These are phyloP conservation scores for Gymnobelideus leadbeateri DNA, from an alignment of 2,113 vertebrate genomes.

Conservation along the genomic window DNA sequence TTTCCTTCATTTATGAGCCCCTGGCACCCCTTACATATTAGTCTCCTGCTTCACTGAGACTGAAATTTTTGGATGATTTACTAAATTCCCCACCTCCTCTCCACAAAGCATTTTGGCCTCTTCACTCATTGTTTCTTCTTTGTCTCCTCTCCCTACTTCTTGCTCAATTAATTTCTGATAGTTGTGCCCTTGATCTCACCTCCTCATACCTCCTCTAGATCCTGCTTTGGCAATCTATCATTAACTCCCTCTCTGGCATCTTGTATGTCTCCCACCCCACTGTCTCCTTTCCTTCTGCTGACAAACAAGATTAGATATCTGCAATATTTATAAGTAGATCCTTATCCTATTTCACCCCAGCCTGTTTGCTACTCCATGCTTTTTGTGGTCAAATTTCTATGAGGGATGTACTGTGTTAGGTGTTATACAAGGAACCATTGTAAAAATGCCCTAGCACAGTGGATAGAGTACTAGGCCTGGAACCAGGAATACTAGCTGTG, in stretches of 20 bases:
- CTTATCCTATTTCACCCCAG: not conserved
- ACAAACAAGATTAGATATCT: not conserved
- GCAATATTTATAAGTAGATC: not conserved
- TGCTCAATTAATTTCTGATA: not conserved
- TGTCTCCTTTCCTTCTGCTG: not conserved
- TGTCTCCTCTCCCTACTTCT: not conserved
- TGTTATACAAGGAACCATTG: not conserved
- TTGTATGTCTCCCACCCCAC: not conserved
- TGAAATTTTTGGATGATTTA: not conserved
- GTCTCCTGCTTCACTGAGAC: not conserved
- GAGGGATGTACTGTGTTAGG: not conserved
- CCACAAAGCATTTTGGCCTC: not conserved
- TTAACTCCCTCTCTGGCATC: not conserved
- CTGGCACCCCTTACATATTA: not conserved
- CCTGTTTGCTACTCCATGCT: not conserved
- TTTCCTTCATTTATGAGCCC: not conserved
- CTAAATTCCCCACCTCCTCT: not conserved
- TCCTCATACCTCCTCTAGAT: not conserved
- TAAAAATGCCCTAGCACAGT: not conserved
- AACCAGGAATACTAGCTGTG: not conserved
- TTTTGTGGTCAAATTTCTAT: not conserved
- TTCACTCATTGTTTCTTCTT: not conserved
- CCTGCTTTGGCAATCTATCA: not conserved
- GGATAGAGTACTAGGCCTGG: not conserved
- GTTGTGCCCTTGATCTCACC: not conserved